These are phyloP conservation scores for Mesochorus sp. DNA, from an alignment of 2,888 invertebrate species.

Conservation along the genomic window DNA sequence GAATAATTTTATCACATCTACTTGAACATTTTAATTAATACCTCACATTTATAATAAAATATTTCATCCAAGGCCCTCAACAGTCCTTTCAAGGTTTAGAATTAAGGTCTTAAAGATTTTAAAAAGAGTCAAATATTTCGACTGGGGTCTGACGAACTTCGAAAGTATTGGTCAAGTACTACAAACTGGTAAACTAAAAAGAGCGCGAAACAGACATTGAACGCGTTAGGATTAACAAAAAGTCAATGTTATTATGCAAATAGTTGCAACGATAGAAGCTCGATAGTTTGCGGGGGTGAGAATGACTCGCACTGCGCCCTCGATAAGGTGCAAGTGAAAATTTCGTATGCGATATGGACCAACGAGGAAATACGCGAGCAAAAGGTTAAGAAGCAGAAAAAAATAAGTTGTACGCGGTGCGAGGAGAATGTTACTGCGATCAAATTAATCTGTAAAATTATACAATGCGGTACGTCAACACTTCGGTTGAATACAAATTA, in stretches of 20 bases:
- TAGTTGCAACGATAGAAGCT: constrained; percentile 10
- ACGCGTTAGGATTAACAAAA: constrained; percentile 11
- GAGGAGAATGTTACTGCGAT: constrained; percentile 10
- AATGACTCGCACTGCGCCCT: constrained; percentile 5
- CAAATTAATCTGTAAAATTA: constrained; percentile 51
- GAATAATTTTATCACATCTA: no score
- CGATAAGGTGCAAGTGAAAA: constrained; percentile 16
- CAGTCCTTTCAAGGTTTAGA: no score
- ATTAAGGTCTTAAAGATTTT: no score
- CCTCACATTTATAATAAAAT: no score
- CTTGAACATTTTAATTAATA: no score
- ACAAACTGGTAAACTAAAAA: background rate
- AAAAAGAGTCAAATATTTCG: no score
- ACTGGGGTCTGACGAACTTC: no score
- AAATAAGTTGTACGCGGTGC: background rate
- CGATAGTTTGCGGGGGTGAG: constrained; percentile 6
- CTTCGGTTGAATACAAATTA: background rate
- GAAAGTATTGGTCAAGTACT: constrained; percentile 1
- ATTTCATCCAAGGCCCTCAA: no score
- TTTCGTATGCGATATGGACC: constrained; percentile 25
- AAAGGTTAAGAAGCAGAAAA: background rate
- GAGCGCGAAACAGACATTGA: background rate
- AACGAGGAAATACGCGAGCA: constrained; percentile 20
- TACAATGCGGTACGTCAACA: constrained; percentile 17
- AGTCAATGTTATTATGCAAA: constrained; percentile 39